These are phyloP conservation scores for Pteromalus puparum DNA, from an alignment of 1,140 invertebrate species.

Conservation along the genomic window DNA sequence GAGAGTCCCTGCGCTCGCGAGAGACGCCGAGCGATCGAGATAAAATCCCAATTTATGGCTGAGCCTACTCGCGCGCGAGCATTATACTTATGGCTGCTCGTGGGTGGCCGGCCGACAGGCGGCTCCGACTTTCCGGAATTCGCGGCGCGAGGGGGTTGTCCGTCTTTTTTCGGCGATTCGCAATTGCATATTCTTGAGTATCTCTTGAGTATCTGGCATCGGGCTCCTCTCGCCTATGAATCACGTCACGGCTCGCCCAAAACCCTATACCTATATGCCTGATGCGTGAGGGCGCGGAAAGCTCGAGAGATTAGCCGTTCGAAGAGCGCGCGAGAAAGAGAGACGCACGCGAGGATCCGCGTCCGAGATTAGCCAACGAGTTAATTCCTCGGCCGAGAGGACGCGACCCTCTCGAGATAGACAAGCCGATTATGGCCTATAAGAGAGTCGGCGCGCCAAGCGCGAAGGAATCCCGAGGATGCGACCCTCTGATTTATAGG, in stretches of 20 bases:
- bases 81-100: constrained; percentile 72
- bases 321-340: not conserved
- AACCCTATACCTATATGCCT: too few relatives aligned
- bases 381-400: constrained; percentile 26
- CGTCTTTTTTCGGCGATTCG: not conserved
- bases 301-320: not conserved
- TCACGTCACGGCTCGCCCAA: not conserved
- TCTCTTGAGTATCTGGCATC: too few relatives aligned
- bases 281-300: not conserved
- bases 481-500: constrained; percentile 36
- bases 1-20: too few relatives aligned
- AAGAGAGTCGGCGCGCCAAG: not conserved
- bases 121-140: constrained; percentile 66
- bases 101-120: constrained; percentile 68
- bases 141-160: constrained; percentile 16
- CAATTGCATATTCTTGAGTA: too few relatives aligned
- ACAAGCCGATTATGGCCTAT: constrained; percentile 41
- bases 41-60: constrained; percentile 74
- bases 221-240: not conserved
- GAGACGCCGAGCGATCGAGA: constrained; percentile 63
- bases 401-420: constrained; percentile 27
- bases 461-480: constrained; percentile 25
- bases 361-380: constrained; percentile 39
- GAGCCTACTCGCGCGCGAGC: constrained; percentile 58
- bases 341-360: constrained; percentile 10